Evolutionary conservation across 1,140 invertebrate species (phyloP).

Genomic region (Coptotermes formosanus): DNA sequence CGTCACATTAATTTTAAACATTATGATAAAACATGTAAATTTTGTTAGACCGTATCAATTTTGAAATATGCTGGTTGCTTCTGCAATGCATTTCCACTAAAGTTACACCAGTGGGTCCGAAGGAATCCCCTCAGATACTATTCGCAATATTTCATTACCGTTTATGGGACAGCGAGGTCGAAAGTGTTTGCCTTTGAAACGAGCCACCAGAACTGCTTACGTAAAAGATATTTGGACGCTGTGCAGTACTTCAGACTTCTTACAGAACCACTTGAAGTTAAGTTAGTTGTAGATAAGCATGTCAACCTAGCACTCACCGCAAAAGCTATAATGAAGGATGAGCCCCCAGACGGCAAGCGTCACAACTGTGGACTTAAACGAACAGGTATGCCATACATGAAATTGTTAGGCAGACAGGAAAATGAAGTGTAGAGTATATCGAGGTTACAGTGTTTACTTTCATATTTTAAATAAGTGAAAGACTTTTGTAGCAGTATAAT

Average conservation of each 20-base stretch:
- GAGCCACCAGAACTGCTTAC: neutral
- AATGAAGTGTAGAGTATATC: too few relatives aligned
- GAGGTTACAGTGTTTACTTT: too few relatives aligned
- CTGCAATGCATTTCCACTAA: conserved; percentile 29
- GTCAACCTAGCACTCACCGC: neutral
- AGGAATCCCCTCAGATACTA: conserved; percentile 20
- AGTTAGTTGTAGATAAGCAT: neutral
- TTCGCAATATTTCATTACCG: conserved; percentile 30
- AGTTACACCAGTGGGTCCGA: conserved; percentile 19
- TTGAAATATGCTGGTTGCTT: neutral
- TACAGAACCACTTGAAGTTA: neutral
- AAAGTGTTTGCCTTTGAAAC: neutral
- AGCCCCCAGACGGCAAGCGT: neutral
- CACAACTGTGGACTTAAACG: neutral
- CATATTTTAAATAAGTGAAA: too few relatives aligned
- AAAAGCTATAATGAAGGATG: neutral
- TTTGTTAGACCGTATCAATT: neutral
- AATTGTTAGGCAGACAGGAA: too few relatives aligned
- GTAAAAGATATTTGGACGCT: neutral
- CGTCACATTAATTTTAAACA: too few relatives aligned
- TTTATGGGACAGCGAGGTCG: neutral
- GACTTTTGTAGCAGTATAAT: too few relatives aligned
- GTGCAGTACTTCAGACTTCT: neutral
- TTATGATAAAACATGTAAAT: neutral
- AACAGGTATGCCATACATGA: neutral